Conservation (phyloP, 1,140 invertebrate species). For the Cyclargus thomasi region DNA sequence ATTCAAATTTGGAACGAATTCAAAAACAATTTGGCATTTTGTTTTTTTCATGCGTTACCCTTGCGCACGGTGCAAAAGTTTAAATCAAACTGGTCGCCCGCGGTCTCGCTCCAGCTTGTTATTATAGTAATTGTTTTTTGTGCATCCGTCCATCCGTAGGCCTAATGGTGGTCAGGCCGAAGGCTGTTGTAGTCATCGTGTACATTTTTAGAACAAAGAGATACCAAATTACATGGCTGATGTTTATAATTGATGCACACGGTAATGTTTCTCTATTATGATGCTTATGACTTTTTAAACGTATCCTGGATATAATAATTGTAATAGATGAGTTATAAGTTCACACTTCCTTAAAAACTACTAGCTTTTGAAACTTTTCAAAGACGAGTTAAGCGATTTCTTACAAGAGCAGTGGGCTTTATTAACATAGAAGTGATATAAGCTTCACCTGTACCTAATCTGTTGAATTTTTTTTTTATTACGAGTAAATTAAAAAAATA, state of each 20-base stretch:
- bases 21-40: conserved; percentile 1
- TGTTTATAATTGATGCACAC: conserved; percentile 4
- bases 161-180: conserved; percentile 37
- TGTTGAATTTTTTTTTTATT: too few species aligned
- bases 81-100: conserved; percentile 38
- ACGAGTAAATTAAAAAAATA: too few species aligned
- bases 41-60: background rate
- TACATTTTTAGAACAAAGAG: conserved; percentile 22
- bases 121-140: conserved; percentile 61
- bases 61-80: conserved; percentile 24
- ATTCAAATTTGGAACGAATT: conserved; percentile 26
- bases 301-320: background rate
- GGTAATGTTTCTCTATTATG: background rate
- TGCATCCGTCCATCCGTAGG: conserved; percentile 50
- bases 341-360: too few species aligned
- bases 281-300: background rate
- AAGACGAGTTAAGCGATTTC: too few species aligned
- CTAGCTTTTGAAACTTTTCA: too few species aligned
- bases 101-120: conserved; percentile 56
- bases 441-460: too few species aligned
- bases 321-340: too few species aligned
- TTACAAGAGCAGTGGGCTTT: too few species aligned
- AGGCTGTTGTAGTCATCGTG: conserved; percentile 33
- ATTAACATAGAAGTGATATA: too few species aligned
- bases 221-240: conserved; percentile 13